Evolutionary conservation across 2,113 vertebrate species (phyloP), one percentile per base, ranked within the genome.

Genomic region (Ptychochromis oligacanthus): DNA sequence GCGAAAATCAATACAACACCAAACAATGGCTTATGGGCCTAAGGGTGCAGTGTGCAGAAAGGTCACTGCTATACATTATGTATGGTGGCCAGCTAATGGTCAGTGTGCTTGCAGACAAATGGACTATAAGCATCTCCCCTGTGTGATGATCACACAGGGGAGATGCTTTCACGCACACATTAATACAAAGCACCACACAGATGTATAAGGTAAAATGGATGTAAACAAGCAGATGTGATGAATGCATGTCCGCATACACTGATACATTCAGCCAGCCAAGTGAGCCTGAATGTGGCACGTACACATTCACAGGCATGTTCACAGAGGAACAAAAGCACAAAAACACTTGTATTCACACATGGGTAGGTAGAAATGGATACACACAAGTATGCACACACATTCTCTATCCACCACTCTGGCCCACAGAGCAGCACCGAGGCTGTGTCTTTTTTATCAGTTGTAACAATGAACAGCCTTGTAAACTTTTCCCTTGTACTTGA

Each of bases 11-110:
- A 95, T 95, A 95, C 88, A 87, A 91, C 93, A 93, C 93, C 92
- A 94, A 94, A 94, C 94, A 95, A 94, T 93, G 92, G 89, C 93
- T 95, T 90, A 91, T 88, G 90, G 89, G 93, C 92, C 93, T 93
- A 72, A 87, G 93, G 93, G 92, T 92, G 88, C 92, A 83, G 78
- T 87, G 93, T 91, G 92, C 84, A 89, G 92, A 95, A 95, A 95
- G 93, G 94, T 95, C 93, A 94, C 87, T 55, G 87, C 91, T 90
- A 93, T 95, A 93, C 93, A 94, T 95, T 93, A 94, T 95, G 94
- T 93, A 94, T 95, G 92, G 89, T 90, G 90, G 86, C 89, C 92
- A 77, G 88, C 93, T 94, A 94, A 94, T 95, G 93, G 92, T 94
- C 89, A 94, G 88, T 87, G 85, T 86, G 91, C 87, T 91, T 46